These are phyloP conservation scores for Melieria crassipennis DNA, from an alignment of 2,888 invertebrate genomes.

Conservation along the genomic window DNA sequence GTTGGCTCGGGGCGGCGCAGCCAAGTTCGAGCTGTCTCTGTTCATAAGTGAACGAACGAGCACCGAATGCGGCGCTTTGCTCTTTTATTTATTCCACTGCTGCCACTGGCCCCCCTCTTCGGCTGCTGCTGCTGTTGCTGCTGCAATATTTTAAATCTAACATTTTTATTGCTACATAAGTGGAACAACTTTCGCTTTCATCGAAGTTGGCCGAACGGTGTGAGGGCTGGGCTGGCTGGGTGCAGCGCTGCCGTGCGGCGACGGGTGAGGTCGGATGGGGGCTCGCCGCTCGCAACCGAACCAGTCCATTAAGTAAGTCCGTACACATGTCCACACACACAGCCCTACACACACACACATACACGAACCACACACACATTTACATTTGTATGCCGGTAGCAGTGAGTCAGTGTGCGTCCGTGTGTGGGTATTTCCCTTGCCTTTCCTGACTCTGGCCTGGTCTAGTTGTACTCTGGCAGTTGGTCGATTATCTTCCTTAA, in stretches of 20 bases:
- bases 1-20: slow-evolving; percentile 8
- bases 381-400: no score
- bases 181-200: slow-evolving; percentile 40
- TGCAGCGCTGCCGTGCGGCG: background rate
- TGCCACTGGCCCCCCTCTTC: slow-evolving; percentile 16
- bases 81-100: slow-evolving; percentile 22
- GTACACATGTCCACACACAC: no score
- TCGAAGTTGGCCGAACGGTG: no score
- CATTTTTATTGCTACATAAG: slow-evolving; percentile 57
- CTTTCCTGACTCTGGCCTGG: background rate
- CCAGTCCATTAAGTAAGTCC: background rate
- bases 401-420: no score
- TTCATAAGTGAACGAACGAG: no score
- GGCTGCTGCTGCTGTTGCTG: slow-evolving; percentile 35
- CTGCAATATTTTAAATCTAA: slow-evolving; percentile 60
- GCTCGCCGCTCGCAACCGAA: background rate
- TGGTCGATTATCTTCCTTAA: slow-evolving; percentile 45
- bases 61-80: background rate
- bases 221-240: slow-evolving; percentile 14
- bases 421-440: no score
- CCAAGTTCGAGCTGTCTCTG: no score
- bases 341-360: no score
- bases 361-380: no score
- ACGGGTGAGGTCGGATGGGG: background rate
- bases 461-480: slow-evolving; percentile 37